A percentile compares a stretch with the other conserved stretches of the same genome.
These are phyloP conservation scores for Lepidurus couesii DNA, from an alignment of 1,140 invertebrate species.

Conservation along the genomic window DNA sequence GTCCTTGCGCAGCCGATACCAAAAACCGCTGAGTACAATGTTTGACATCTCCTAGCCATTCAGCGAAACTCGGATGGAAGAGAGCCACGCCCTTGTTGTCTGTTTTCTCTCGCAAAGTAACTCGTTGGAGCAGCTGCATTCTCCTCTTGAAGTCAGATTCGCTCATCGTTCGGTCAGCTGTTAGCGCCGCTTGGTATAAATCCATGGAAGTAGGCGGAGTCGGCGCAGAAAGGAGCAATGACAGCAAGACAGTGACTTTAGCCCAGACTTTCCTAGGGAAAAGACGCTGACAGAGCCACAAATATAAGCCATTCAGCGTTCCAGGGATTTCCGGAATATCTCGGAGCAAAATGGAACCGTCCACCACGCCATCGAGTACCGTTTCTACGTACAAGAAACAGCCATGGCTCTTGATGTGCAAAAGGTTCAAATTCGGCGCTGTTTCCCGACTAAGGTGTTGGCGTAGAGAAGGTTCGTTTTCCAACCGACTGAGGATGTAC, in stretches of 20 bases:
- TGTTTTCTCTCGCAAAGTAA: slow-evolving; percentile 49
- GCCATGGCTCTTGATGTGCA: slow-evolving; percentile 94
- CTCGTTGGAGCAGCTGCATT: slow-evolving; percentile 68
- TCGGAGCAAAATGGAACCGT: slow-evolving; percentile 82
- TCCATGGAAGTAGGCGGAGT: slow-evolving; percentile 73
- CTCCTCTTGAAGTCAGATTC: slow-evolving; percentile 78
- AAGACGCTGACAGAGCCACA: slow-evolving; percentile 88
- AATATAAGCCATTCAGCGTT: slow-evolving; percentile 86
- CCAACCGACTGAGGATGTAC: slow-evolving; percentile 84
- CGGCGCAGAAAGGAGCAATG: slow-evolving; percentile 79
- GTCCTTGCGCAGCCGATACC: slow-evolving; percentile 77
- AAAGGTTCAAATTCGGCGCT: slow-evolving; percentile 87
- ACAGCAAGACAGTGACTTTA: slow-evolving; percentile 77
- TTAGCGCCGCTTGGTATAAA: slow-evolving; percentile 72
- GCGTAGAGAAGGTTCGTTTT: slow-evolving; percentile 70
- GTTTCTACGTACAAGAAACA: slow-evolving; percentile 91
- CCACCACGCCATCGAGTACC: slow-evolving; percentile 84
- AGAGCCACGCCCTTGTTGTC: slow-evolving; percentile 61
- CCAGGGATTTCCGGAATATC: slow-evolving; percentile 85
- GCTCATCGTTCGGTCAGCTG: slow-evolving; percentile 70
- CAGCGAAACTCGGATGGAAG: slow-evolving; percentile 86
- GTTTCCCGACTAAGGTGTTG: slow-evolving; percentile 77
- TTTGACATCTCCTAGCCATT: slow-evolving; percentile 92
- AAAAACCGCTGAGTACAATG: slow-evolving; percentile 92
- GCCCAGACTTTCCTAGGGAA: slow-evolving; percentile 82